phyloP scores from a whole-genome alignment of 2,113 vertebrate genomes.

The Nothoprocta pentlandii region DNA sequence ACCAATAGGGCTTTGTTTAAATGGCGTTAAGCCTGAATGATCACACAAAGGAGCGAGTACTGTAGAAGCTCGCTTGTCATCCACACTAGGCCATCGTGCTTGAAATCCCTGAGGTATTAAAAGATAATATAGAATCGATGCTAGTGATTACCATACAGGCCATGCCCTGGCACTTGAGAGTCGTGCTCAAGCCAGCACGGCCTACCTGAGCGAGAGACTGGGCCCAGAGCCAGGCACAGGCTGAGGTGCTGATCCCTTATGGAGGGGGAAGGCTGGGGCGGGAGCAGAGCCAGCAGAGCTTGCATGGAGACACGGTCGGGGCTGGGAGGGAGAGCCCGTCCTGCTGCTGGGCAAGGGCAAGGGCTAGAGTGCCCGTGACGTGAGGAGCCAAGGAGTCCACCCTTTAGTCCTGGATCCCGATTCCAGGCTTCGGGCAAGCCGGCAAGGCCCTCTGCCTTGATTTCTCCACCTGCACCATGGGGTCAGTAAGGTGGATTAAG shows the following conservation, averaged over 20 bases:
- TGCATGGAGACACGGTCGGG: background rate
- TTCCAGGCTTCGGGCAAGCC: background rate
- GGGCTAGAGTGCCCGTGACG: background rate
- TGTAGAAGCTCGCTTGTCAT: background rate
- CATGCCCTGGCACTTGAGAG: background rate
- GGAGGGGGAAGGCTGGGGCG: background rate
- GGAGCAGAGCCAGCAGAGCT: background rate
- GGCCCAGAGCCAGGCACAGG: background rate
- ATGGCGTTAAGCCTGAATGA: background rate
- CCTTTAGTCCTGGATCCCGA: background rate
- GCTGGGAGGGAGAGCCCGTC: background rate
- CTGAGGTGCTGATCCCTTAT: background rate
- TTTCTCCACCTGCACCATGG: background rate
- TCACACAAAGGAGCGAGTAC: fast-evolving
- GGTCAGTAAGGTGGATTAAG: constrained; percentile 12
- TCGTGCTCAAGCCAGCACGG: background rate
- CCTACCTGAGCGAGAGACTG: background rate
- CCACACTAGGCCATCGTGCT: background rate
- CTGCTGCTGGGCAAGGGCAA: background rate
- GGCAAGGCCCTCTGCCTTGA: background rate
- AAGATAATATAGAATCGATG: background rate
- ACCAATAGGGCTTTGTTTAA: background rate
- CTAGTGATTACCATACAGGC: background rate
- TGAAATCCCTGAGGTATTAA: background rate
- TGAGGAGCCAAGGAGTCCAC: background rate